Evolutionary conservation across 2,797 vertebrate species (phyloP).

Genomic region (Tragelaphus oryx): DNA sequence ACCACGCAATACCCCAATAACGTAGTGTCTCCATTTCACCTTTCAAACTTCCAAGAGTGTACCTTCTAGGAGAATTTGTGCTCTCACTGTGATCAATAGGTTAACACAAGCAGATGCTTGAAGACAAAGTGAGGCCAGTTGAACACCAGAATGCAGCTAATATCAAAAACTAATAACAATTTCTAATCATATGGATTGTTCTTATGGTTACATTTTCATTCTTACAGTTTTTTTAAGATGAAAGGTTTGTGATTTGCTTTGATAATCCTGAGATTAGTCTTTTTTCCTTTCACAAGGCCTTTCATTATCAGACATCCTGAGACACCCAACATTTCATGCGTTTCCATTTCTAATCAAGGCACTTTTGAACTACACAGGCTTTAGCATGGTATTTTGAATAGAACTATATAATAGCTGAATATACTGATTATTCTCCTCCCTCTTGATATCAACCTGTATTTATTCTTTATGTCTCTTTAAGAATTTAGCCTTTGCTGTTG

Average conservation of each 20-base stretch:
- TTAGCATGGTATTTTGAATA: background rate
- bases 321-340: background rate
- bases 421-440: background rate
- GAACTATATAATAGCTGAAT: background rate
- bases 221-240: background rate
- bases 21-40: background rate
- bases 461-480: slow-evolving; percentile 22
- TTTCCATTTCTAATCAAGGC: background rate
- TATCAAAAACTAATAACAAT: background rate
- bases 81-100: background rate
- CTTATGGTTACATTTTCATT: background rate
- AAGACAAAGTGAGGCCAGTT: background rate
- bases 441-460: background rate
- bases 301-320: background rate
- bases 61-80: background rate
- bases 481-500: background rate
- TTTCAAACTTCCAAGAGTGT: background rate
- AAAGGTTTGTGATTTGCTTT: background rate
- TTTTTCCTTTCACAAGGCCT: background rate
- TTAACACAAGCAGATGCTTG: background rate
- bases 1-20: background rate
- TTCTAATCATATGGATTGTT: background rate
- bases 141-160: background rate
- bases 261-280: background rate
- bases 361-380: background rate